phyloP scores from a whole-genome alignment of 2,113 vertebrate genomes.

The Calidris pygmaea region DNA sequence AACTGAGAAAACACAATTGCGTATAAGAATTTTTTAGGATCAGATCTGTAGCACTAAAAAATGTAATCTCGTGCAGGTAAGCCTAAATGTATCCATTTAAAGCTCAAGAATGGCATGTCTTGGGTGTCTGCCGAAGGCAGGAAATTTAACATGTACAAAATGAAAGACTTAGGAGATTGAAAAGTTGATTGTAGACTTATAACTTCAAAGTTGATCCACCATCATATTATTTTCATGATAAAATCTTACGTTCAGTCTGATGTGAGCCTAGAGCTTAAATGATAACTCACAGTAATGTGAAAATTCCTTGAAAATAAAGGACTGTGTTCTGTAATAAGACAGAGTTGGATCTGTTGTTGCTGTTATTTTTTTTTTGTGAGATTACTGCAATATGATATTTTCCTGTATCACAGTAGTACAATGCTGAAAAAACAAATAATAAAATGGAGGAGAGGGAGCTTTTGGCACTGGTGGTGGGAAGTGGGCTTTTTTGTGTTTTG shows the following conservation, averaged over 20 bases:
- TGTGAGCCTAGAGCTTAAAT: background rate
- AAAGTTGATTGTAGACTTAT: background rate
- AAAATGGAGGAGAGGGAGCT: background rate
- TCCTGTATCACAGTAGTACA: background rate
- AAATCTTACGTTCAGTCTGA: background rate
- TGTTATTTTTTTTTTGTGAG: background rate
- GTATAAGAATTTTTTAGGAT: background rate
- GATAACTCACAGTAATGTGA: background rate
- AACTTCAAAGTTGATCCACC: background rate
- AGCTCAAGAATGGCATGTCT: fast-evolving
- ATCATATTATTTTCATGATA: background rate
- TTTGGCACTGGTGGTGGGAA: background rate
- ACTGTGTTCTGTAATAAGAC: background rate
- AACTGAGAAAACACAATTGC: background rate
- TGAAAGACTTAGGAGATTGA: background rate
- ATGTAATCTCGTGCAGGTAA: background rate
- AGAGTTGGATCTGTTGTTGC: background rate
- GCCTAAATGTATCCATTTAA: background rate
- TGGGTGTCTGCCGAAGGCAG: background rate
- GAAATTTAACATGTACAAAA: background rate
- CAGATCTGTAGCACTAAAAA: background rate
- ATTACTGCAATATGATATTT: background rate
- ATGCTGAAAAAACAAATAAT: background rate
- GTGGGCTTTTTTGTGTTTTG: background rate
- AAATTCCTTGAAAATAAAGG: background rate